Evolutionary conservation across 2,888 invertebrate genomes (phyloP), one percentile per base, ranked within the genome.

Genomic region (Eupithecia insigniata): DNA sequence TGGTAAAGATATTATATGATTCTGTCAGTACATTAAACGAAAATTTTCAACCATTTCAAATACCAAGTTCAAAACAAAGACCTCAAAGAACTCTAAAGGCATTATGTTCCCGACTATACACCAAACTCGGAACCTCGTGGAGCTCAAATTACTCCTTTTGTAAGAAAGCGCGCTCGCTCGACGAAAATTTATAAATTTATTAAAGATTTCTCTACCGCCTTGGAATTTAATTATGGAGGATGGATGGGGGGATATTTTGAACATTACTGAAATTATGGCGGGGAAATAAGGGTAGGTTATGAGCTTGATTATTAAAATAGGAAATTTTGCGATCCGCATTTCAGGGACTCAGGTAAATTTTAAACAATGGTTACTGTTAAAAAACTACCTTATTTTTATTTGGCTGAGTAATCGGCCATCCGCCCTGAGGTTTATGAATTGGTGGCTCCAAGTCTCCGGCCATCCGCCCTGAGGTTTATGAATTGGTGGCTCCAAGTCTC

Each of bases 111-210:
- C 55, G 72, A 73, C 71, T 69, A 74, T 70, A 74, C 66, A 26
- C 51, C n/a, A 69, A 39, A 65, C 64, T 70, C 69, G 69, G 67
- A 73, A 76, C 80, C 66, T 82, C 84, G 87, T 83, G 86, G 71
- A 82, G 75, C 85, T 87, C 86, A 89, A 90, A 91, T 91, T 92
- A 90, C 90, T 84, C 84, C 82, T 89, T 89, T 90, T 89, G 90
- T 90, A 91, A 91, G 90, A 90, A 89, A 90, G 60, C 67, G 32
- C 85, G 86, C 82, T 81, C 82, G 84, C 84, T 85, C 83, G 77
- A 32, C 64, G 67, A 65, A 91, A 92, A 91, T 92, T 92, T 91
- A 90, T 90, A 92, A 93, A 93, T 92, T 92, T 91, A 91, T 92
- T 89, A 92, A 91, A 88, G 85, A 86, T 83, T 74, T 83, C 82